Evolutionary conservation across 2,797 vertebrate genomes (phyloP), one percentile per base, ranked within the genome.

Genomic region (Pangasius larnaudii): DNA sequence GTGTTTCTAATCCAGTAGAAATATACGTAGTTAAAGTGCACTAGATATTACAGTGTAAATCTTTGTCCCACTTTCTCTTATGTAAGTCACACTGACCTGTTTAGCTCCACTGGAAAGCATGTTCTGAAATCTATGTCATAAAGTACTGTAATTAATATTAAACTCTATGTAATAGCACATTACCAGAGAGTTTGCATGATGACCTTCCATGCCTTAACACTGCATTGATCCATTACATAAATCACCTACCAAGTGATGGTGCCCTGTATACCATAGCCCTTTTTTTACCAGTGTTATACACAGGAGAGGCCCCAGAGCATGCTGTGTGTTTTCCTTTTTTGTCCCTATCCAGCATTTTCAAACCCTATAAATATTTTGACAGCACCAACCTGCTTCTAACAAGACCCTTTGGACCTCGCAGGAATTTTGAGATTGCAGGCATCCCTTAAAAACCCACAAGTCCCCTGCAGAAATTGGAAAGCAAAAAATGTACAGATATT

Each of bases 161-260:
- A 87, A 83, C 75, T 63, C 84, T 27, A 49, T 67, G 69, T 63
- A 86, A 61, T 49, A 77, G 51, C 36, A 85, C 36, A 71, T 84
- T 59, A 63, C 86, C 67, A 92, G 92, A 91, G 91, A 94, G 93
- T 93, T 94, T 93, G 92, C 91, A 93, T 93, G 92, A 95, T 91
- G 90, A 91, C 91, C 91, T 92, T 94, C 94, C 91, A 92, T 89
- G 89, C 94, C 93, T 93, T 91, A 93, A 93, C 92, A 93, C 94
- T 92, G 89, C 91, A 92, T 89, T 92, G 86, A 93, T 90, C 91
- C 92, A 91, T 94, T 93, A 94, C 91, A 91, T 91, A 93, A 96
- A 96, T 95, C 94, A 95, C 95, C 94, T 94, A 92, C 87, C 93
- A 93, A 92, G 10, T 92, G 91, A 94, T 93, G 91, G 93, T 93